These are phyloP conservation scores for Chesias legatella DNA, from an alignment of 2,888 invertebrate species.

Conservation along the genomic window DNA sequence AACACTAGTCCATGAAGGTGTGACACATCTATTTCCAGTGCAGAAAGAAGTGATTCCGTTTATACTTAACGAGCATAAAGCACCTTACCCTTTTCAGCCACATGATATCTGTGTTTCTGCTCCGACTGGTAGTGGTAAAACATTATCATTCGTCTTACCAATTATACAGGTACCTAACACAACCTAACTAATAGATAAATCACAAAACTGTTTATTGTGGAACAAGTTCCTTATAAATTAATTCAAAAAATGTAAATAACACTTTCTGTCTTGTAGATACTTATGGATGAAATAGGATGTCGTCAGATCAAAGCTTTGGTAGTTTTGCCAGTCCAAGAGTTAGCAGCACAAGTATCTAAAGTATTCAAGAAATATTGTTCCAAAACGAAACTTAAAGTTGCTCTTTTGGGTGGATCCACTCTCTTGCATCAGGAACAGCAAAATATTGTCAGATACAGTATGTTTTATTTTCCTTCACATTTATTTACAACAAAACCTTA, in stretches of 20 bases:
- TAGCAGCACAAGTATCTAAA: slow-evolving; percentile 93
- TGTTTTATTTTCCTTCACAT: slow-evolving; percentile 25
- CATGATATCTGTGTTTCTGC: slow-evolving; percentile 97
- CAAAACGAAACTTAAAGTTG: slow-evolving; percentile 85
- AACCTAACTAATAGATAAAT: no score
- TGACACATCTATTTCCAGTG: slow-evolving; percentile 91
- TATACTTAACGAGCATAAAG: slow-evolving; percentile 82
- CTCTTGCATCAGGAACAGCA: slow-evolving; percentile 85
- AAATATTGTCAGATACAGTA: slow-evolving; percentile 78
- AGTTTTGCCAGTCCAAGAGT: slow-evolving; percentile 95
- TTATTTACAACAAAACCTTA: not conserved
- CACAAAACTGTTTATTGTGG: no score
- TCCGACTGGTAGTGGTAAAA: slow-evolving; percentile 99
- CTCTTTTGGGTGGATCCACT: slow-evolving; percentile 84
- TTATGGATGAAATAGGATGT: slow-evolving; percentile 82
- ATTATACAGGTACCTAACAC: slow-evolving; percentile 84
- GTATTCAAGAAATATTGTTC: slow-evolving; percentile 87
- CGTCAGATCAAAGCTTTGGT: slow-evolving; percentile 89
- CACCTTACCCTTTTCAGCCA: slow-evolving; percentile 84
- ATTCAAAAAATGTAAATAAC: not conserved
- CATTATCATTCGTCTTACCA: slow-evolving; percentile 95
- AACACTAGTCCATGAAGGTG: slow-evolving; percentile 84
- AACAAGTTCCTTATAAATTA: not conserved
- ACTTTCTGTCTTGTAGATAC: slow-evolving; percentile 59
- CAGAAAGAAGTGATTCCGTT: slow-evolving; percentile 90